Evolutionary conservation across 1,140 invertebrate genomes (phyloP).

Genomic region (Listronotus bonariensis): DNA sequence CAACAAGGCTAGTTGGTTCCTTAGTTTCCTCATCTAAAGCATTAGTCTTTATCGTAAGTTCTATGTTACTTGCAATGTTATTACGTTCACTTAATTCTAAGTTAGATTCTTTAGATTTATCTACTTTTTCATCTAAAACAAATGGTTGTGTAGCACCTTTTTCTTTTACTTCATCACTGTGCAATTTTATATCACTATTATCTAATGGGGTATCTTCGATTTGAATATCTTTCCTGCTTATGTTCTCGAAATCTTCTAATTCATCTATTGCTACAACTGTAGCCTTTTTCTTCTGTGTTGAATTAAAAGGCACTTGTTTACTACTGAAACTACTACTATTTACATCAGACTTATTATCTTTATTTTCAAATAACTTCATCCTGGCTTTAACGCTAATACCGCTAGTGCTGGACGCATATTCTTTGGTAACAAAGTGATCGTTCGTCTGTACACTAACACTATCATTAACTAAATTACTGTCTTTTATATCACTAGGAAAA

Average conservation of each 20-base stretch:
- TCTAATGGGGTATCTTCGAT: constrained; percentile 8
- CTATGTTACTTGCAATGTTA: too few species aligned
- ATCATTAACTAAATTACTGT: constrained; percentile 41
- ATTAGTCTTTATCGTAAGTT: too few species aligned
- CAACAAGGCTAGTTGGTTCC: not conserved
- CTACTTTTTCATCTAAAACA: constrained; percentile 4
- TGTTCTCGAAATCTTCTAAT: constrained; percentile 37
- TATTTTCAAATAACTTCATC: constrained; percentile 50
- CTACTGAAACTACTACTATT: constrained; percentile 35
- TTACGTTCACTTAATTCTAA: too few species aligned
- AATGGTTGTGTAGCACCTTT: not conserved
- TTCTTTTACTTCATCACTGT: not conserved
- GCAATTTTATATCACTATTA: constrained; percentile 7
- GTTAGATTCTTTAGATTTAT: constrained; percentile 3
- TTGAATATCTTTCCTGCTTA: constrained; percentile 25
- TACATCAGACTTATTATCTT: constrained; percentile 44
- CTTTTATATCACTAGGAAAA: constrained; percentile 36
- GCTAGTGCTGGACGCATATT: constrained; percentile 37
- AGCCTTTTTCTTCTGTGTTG: constrained; percentile 9
- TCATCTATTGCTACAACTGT: constrained; percentile 34
- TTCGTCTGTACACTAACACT: constrained; percentile 45
- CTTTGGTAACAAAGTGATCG: constrained; percentile 53
- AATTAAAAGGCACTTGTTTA: constrained; percentile 38
- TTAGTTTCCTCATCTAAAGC: not conserved
- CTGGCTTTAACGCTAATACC: constrained; percentile 44